phyloP scores from a whole-genome alignment of 2,113 vertebrate species.

The Albula glossodonta region DNA sequence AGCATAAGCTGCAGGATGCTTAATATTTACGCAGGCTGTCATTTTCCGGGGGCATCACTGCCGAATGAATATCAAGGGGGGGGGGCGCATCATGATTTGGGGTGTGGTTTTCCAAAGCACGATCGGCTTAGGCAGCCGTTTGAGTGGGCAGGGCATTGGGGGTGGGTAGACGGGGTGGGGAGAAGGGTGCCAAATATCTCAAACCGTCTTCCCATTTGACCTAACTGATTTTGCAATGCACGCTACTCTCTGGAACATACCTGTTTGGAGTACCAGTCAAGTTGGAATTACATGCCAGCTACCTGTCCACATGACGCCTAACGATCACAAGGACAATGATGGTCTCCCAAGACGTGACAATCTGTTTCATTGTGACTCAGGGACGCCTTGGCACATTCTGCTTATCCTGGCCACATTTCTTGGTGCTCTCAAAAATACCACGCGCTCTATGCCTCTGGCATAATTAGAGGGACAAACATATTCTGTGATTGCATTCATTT shows the following conservation, averaged over 20 bases:
- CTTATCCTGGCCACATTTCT: neutral
- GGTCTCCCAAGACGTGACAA: neutral
- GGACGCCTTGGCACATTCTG: neutral
- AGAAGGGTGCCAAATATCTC: neutral
- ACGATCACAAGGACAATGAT: neutral
- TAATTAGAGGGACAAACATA: neutral
- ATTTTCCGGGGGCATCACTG: constrained; percentile 41
- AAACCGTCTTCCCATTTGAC: neutral
- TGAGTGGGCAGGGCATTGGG: too few species aligned
- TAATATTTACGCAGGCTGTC: constrained; percentile 65
- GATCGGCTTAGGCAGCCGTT: constrained; percentile 56
- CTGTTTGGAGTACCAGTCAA: neutral
- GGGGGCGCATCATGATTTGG: constrained; percentile 59
- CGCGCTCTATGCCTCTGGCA: neutral
- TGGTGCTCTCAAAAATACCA: neutral
- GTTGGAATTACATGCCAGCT: neutral
- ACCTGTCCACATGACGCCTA: neutral
- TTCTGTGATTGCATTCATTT: neutral
- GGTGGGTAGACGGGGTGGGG: neutral
- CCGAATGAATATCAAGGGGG: constrained; percentile 35
- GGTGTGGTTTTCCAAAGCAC: constrained; percentile 52
- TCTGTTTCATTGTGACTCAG: neutral
- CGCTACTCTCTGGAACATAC: neutral
- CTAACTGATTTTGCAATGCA: neutral
- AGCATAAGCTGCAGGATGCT: constrained; percentile 58